Evolutionary conservation across 2,888 invertebrate genomes (phyloP), one percentile per base, ranked within the genome.

Genomic region (Philonicus albiceps): DNA sequence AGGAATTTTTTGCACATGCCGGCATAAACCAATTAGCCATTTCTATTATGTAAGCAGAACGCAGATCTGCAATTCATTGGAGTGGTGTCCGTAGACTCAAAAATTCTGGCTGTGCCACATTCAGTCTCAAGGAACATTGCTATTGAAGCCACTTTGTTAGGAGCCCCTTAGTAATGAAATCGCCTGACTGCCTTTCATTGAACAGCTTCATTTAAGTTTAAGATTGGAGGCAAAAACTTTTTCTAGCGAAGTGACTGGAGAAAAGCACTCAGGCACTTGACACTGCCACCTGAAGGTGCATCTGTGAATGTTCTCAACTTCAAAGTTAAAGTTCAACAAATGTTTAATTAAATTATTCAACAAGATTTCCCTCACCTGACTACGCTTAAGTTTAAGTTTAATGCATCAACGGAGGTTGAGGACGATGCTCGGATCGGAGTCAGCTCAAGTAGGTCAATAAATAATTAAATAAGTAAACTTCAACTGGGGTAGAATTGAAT

Each of bases 311-410:
- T 5, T 19, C 8, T 13, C 3, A 43, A 43, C 40, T 43, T 31
- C 31, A 19, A 74, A 74, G 31, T 74, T 31, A 49, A 78, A 78
- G 49, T 78, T 49, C 27, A 19, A 78, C 49, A 37, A 78, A 43
- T 49, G 37, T 13, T 49, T 78, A 22, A 78, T 78, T 78, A 78
- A 78, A 49, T 78, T 78, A 78, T 78, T 78, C 78, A 78, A 13
- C 27, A 43, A 43, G 49, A 78, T 78, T 78, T 34, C 43, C 22
- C 30, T 53, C 30, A 22, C 43, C 19, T 49, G 49, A 78, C 27
- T 49, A 19, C 7, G 34, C 34, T 73, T 22, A 13, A 6, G 72
- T 11, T 30, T 30, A 27, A 30, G 72, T 73, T 74, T 74, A n/a
- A 74, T 74, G 74, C 74, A 74, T 16, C 74, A 27, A 11, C 19